Evolutionary conservation across 1,140 invertebrate species (phyloP), one percentile per base, ranked within the genome.

Genomic region (Drosophila kurseongensis): DNA sequence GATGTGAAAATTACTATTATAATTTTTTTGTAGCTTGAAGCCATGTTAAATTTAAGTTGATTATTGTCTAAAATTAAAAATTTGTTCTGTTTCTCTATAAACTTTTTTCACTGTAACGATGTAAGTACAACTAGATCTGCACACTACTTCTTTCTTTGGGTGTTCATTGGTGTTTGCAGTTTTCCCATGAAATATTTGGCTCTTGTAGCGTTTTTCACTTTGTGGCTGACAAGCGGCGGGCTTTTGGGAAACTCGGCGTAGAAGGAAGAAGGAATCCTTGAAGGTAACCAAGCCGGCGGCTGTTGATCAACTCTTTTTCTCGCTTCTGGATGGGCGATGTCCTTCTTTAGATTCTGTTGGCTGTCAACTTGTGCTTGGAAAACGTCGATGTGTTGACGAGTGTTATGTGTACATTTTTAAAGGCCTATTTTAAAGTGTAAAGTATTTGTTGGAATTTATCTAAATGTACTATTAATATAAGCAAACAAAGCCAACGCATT

Each of bases 171-270:
- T 45, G 55, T 62, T 74, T 79, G 62, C 57, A 73, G 42, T 58
- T 69, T 88, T 59, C 56, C 65, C 76, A 83, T 83, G 72, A 83
- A 88, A 88, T 89, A 88, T 83, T 88, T 89, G 79, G 76, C 72
- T 79, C 71, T 83, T 82, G 82, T 72, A 77, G 84, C 75, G 72
- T 73, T 89, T 83, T 79, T 80, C 60, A 73, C 84, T 77, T 89
- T 80, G 83, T 63, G 78, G 68, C 67, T 51, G 36, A 74, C 42
- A 54, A 55, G 47, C 47, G 55, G 42, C 45, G 29, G 29, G 41
- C 42, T 9, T 41, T 71, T 71, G 27, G 52, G 38, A 5, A 51
- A 42, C 13, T 18, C 29, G 56, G 13, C 32, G 40, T 23, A 58
- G 59, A 62, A 23, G 45, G n/a, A 36, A 40, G 10, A 51, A 27